These are phyloP conservation scores for Saturnia japonica DNA, from an alignment of 2,888 invertebrate genomes.

Conservation along the genomic window DNA sequence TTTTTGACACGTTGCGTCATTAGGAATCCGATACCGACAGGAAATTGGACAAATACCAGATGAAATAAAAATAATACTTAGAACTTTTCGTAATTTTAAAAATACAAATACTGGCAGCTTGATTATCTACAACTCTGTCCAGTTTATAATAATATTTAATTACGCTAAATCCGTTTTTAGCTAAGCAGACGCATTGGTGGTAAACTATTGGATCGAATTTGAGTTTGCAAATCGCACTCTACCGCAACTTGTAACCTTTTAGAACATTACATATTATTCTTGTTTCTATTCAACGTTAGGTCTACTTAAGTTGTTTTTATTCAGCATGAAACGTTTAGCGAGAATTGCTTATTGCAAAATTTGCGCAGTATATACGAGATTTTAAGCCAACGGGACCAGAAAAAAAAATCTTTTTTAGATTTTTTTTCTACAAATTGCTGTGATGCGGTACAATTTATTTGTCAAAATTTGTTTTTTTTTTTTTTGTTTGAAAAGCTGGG, in stretches of 20 bases:
- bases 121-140: slow-evolving; percentile 40
- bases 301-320: too few species aligned
- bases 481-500: too few species aligned
- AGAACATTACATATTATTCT: too few species aligned
- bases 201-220: not conserved
- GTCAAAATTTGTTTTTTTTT: too few species aligned
- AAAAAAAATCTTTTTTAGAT: not conserved
- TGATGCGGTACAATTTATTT: not conserved
- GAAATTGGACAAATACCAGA: slow-evolving; percentile 60
- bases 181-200: not conserved
- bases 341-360: too few species aligned
- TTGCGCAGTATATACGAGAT: too few species aligned
- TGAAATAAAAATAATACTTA: slow-evolving; percentile 13
- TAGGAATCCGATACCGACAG: slow-evolving; percentile 51
- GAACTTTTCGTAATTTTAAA: slow-evolving; percentile 30
- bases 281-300: too few species aligned
- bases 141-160: slow-evolving; percentile 31
- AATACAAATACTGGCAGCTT: slow-evolving; percentile 33
- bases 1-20: slow-evolving; percentile 44
- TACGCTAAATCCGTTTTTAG: not conserved
- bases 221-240: not conserved
- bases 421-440: not conserved
- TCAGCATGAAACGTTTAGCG: too few species aligned
- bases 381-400: too few species aligned
- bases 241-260: too few species aligned